Evolutionary conservation across 2,113 vertebrate species (phyloP).

Genomic region (Oreochromis aureus): DNA sequence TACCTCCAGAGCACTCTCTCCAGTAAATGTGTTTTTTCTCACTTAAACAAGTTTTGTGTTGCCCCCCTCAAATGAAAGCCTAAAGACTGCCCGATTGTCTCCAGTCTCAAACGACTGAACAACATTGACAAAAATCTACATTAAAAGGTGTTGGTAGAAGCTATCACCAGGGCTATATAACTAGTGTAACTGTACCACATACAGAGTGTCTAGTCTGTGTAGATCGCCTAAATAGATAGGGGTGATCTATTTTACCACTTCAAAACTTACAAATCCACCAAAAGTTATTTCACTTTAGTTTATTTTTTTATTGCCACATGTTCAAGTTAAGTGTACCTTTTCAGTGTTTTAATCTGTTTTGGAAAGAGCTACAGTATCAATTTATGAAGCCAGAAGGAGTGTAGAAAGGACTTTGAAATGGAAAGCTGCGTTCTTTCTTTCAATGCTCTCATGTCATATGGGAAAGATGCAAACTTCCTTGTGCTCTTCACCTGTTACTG

Average conservation of each 20-base stretch:
- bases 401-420: constrained; percentile 5
- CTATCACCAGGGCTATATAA: not conserved
- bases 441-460: constrained; percentile 32
- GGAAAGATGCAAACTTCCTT: not conserved
- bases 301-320: not conserved
- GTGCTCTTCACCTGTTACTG: not conserved
- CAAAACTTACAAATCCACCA: not conserved
- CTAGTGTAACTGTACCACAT: not conserved
- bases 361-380: not conserved
- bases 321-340: not conserved
- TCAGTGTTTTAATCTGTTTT: constrained; percentile 5
- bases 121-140: not conserved
- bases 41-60: not conserved
- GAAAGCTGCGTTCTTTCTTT: constrained; percentile 36
- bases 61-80: not conserved
- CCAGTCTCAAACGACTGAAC: not conserved
- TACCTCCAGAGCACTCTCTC: constrained; percentile 34
- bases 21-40: not conserved
- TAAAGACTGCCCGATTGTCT: not conserved
- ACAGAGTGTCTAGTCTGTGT: not conserved
- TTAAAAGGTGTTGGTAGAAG: not conserved
- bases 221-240: not conserved
- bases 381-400: not conserved
- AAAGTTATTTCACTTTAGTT: not conserved
- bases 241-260: not conserved